phyloP scores from a whole-genome alignment of 2,797 vertebrate species.

The Cuculus canorus region DNA sequence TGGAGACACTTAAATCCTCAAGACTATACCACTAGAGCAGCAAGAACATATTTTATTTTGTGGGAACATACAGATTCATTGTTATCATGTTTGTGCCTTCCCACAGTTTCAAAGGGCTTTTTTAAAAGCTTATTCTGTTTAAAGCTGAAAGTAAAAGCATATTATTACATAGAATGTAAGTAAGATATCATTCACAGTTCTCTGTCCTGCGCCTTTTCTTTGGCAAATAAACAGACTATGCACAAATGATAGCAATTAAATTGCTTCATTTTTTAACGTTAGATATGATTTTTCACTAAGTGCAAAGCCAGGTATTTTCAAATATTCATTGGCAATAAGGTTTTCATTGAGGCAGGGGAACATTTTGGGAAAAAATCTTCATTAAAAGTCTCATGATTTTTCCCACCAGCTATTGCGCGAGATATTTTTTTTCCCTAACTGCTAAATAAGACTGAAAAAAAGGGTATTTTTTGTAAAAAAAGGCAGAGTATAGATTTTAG shows the following conservation, averaged over 20 bases:
- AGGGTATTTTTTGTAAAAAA: not conserved
- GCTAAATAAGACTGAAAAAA: not conserved
- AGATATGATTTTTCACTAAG: not conserved
- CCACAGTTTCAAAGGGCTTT: not conserved
- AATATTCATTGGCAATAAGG: not conserved
- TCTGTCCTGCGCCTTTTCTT: not conserved
- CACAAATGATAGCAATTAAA: not conserved
- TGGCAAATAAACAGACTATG: not conserved
- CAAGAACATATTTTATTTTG: not conserved
- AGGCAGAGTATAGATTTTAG: not conserved
- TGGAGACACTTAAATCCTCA: not conserved
- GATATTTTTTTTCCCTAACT: not conserved
- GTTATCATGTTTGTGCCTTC: not conserved
- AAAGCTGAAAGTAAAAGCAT: not conserved
- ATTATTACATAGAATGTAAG: not conserved
- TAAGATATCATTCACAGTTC: not conserved
- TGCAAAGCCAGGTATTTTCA: not conserved
- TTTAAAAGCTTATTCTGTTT: not conserved
- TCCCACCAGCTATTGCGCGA: not conserved
- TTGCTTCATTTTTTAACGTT: not conserved
- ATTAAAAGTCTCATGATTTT: not conserved
- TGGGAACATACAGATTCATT: not conserved
- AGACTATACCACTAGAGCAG: not conserved
- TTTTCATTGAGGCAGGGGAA: not conserved
- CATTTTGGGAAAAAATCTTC: not conserved